Evolutionary conservation across 2,888 invertebrate genomes (phyloP).

Genomic region (Tenthredo mesomela): DNA sequence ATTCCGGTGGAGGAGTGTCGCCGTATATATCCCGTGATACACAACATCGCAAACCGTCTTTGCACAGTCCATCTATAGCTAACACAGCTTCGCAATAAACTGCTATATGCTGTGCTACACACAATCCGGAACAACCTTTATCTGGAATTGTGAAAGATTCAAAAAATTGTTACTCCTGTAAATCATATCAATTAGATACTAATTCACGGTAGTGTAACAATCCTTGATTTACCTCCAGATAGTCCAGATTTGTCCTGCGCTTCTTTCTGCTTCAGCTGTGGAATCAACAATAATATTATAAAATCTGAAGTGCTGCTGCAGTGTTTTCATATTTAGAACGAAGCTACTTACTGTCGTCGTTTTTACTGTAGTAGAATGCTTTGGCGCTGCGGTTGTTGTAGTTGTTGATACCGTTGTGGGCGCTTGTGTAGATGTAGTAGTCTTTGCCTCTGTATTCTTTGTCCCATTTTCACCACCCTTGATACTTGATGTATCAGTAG

Average conservation of each 20-base stretch:
- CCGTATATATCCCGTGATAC: conserved; percentile 88
- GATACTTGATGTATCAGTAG: conserved; percentile 58
- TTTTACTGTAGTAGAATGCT: conserved; percentile 68
- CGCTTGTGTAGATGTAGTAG: conserved; percentile 70
- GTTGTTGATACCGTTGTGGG: conserved; percentile 69
- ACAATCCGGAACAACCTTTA: conserved; percentile 79
- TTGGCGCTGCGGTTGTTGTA: conserved; percentile 66
- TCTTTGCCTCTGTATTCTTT: conserved; percentile 66
- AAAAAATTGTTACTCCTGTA: conserved; percentile 42
- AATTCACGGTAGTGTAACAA: conserved; percentile 5
- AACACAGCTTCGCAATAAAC: conserved; percentile 93
- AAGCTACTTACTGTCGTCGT: conserved; percentile 57
- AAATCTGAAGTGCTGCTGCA: not conserved
- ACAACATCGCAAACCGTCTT: conserved; percentile 89
- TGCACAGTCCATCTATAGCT: conserved; percentile 86
- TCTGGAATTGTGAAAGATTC: conserved; percentile 45
- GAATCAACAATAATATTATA: not conserved
- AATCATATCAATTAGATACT: conserved; percentile 53
- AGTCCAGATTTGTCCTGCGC: conserved; percentile 48
- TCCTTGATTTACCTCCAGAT: conserved; percentile 37
- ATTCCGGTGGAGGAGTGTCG: conserved; percentile 85
- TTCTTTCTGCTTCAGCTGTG: conserved; percentile 48
- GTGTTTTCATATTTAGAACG: conserved; percentile 41
- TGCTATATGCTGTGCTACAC: conserved; percentile 89
- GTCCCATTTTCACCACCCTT: conserved; percentile 62